Base-by-base conservation (phyloP, 2,888 invertebrate genomes). In the Marasmarcha lunaedactyla region DNA sequence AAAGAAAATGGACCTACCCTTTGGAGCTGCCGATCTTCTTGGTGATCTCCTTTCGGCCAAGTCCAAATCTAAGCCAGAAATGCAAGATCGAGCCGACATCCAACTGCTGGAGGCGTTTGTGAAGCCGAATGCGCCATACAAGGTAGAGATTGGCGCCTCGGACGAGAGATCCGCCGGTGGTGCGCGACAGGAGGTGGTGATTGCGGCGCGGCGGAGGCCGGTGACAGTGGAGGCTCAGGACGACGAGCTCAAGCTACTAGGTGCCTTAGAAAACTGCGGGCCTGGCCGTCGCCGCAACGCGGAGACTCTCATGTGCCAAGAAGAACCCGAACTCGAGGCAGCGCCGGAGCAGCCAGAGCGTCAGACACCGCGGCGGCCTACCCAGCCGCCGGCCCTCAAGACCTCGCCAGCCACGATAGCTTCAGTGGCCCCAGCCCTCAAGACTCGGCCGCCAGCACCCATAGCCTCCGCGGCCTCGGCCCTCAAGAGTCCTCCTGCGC, bases 261-360 rank as follows among this genome's bases (percentile, higher is more conserved):
- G 91, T 0, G 89, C 88, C 13, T 83, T 84, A 38, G 91, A 91
- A 56, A 89, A 91, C 57, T 92, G 92, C 62, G 91, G 91, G 12
- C 92, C 91, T 0, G 91, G 88, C 36, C 81, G 88, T 52, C 84
- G 81, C 49, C 85, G 92, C 25, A 90, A 92, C 59, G 83, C 86
- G n/a, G 84, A 85, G 42, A 90, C 91, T 6, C 83, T 90, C 34
- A 89, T 88, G 55, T 81, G 79, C 48, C 63, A 70, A 13, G 52
- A 52, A 12, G 50, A 50, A 4, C 33, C 48, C 30, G 41, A 45
- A 25, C 7, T 20, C 20, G 20, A 20, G 4, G 20, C 20, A 5
- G 4, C 7, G 4, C 3, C 3, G 20, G 20, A 20, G 4, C 20
- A 20, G 20, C 20, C 20, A 5, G 20, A 20, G 7, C 20, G 4